Evolutionary conservation across 1,140 invertebrate species (phyloP), one percentile per base, ranked within the genome.

Genomic region (Homarus americanus): DNA sequence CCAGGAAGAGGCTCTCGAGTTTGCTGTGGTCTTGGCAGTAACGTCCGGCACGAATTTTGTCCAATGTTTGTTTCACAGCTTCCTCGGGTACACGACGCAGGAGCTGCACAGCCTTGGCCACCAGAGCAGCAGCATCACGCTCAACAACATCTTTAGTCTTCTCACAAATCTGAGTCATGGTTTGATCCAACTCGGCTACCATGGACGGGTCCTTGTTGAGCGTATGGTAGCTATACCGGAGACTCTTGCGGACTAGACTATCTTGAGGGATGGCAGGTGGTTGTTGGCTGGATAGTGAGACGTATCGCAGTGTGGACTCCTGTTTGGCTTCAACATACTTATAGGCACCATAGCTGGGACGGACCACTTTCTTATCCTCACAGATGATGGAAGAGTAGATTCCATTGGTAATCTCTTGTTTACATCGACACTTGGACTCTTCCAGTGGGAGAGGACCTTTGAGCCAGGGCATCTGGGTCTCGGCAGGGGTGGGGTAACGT

Each of bases 391-490:
- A 34, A 4, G 58, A 78, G 38, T 76, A 63, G n/a, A 87, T 89
- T 3, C 87, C 82, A 28, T 84, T 73, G 24, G 32, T 41, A 34
- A 88, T 89, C 38, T 85, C 83, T 53, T 85, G 86, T 75, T 66
- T 72, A 49, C 91, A 92, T 32, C 49, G 36, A 34, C 87, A 92
- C 34, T 40, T 9, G 2, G 91, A 92, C 75, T 75, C 32, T 28
- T 86, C 32, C 40, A 92, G 63, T 36, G 91, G 91, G 38, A 92
- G 63, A 53, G 75, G 85, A 63, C 75, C 76, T 44, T 92, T 92
- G 3, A 92, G 87, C 73, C 82, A 89, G 9, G 88, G 40, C 0
- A 82, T 17, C 32, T 87, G 36, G n/a, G 83, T 63, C 58, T 89
- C 80, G 0, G 58, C 78, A 10, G 82, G 53, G 32, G 76, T 84